Conservation (phyloP, 1,140 invertebrate species). For the Dreissena rostriformis region DNA sequence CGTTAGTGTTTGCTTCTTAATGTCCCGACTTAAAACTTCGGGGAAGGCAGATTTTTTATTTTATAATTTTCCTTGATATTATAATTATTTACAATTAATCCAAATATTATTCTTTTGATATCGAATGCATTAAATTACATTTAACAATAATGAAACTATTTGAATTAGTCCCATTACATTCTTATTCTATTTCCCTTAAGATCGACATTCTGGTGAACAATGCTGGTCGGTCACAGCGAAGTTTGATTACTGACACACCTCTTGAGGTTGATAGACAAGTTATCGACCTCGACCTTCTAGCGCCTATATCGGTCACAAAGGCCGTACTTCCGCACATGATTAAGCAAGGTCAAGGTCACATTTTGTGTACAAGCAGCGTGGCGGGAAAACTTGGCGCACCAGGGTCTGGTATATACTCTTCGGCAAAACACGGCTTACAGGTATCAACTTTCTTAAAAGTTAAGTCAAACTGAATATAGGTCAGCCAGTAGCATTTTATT, state of each 20-base stretch:
- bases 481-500: not conserved
- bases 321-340: constrained; percentile 80
- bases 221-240: constrained; percentile 88
- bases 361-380: constrained; percentile 80
- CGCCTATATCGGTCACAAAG: constrained; percentile 86
- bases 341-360: constrained; percentile 75
- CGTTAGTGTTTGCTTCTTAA: too few species aligned
- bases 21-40: too few species aligned
- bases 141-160: too few species aligned
- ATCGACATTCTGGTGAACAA: constrained; percentile 82
- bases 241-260: constrained; percentile 89
- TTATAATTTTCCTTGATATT: too few species aligned
- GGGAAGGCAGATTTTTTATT: too few species aligned
- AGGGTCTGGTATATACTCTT: constrained; percentile 89
- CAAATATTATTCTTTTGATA: too few species aligned
- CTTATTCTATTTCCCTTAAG: constrained; percentile 57
- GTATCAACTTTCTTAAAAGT: constrained; percentile 81
- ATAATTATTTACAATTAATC: too few species aligned
- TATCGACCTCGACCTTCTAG: constrained; percentile 92
- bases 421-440: constrained; percentile 91
- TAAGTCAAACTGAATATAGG: not conserved
- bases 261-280: constrained; percentile 89
- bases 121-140: too few species aligned
- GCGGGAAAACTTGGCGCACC: constrained; percentile 87
- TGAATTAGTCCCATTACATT: too few species aligned